Percentiles rank a stretch among this genome's conserved stretches.
Evolutionary conservation across 2,888 invertebrate species (phyloP).

Genomic region (Acholoe squamosa): DNA sequence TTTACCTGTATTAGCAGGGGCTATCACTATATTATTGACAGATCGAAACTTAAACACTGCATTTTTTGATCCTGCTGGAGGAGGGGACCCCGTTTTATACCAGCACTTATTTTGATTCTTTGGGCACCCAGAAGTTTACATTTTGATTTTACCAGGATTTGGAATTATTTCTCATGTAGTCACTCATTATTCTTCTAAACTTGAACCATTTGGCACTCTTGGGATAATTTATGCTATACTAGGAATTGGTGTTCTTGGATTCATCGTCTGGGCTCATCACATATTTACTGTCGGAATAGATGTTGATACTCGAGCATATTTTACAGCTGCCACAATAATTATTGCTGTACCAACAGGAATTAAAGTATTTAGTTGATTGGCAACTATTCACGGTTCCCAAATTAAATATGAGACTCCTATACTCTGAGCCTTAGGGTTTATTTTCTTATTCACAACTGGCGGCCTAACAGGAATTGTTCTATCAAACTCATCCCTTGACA

Average conservation of each 20-base stretch:
- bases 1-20: conserved; percentile 90
- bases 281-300: conserved; percentile 94
- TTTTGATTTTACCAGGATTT: conserved; percentile 92
- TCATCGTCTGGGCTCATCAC: conserved; percentile 93
- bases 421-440: conserved; percentile 89
- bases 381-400: conserved; percentile 88
- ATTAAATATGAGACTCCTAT: conserved; percentile 86
- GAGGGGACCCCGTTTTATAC: conserved; percentile 91
- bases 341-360: conserved; percentile 93
- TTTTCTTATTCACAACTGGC: conserved; percentile 90
- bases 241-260: conserved; percentile 91
- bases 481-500: conserved; percentile 90
- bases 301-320: conserved; percentile 92
- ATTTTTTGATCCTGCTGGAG: conserved; percentile 91
- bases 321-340: conserved; percentile 93
- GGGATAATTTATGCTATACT: conserved; percentile 92
- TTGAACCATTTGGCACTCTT: conserved; percentile 88
- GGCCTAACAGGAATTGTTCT: conserved; percentile 84
- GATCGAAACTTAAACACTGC: conserved; percentile 92
- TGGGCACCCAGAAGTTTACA: conserved; percentile 93
- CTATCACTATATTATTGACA: conserved; percentile 90
- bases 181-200: conserved; percentile 86
- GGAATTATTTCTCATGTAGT: conserved; percentile 92
- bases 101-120: conserved; percentile 95
- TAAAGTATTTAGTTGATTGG: conserved; percentile 92